A percentile compares a stretch with the other conserved stretches of the same genome.
These are phyloP conservation scores for Tholera decimalis DNA, from an alignment of 2,888 invertebrate genomes.

Conservation along the genomic window DNA sequence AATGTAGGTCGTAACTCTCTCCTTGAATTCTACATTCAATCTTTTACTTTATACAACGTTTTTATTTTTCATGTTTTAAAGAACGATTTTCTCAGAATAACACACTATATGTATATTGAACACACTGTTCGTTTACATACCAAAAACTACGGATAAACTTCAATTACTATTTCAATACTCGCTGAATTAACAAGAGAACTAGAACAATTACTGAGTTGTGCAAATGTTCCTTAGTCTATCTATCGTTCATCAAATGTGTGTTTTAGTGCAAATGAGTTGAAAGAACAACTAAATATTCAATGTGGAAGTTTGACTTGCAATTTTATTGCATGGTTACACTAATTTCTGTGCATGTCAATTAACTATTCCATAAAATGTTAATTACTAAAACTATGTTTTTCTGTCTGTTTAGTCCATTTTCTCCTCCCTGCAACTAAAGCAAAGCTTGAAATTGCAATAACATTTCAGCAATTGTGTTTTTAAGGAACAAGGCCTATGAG, in stretches of 20 bases:
- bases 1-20: constrained; percentile 52
- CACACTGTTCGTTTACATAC: background rate
- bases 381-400: background rate
- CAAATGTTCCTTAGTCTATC: constrained; percentile 23
- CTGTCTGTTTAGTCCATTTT: background rate
- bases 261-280: constrained; percentile 7
- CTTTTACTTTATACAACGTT: constrained; percentile 17
- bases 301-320: constrained; percentile 14
- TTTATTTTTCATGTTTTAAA: constrained; percentile 30
- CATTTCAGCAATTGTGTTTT: background rate
- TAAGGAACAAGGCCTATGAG: too few species aligned
- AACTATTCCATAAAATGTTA: background rate
- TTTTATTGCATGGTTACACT: background rate
- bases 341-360: background rate
- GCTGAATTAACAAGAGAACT: constrained; percentile 27
- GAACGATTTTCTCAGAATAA: constrained; percentile 17
- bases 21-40: constrained; percentile 37
- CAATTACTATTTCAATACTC: constrained; percentile 36
- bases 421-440: too few species aligned
- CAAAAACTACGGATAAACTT: constrained; percentile 20
- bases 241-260: constrained; percentile 29
- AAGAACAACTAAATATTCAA: constrained; percentile 11
- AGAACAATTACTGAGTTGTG: constrained; percentile 35
- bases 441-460: too few species aligned
- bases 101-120: background rate